Evolutionary conservation across 1,140 invertebrate species (phyloP), one percentile per base, ranked within the genome.

Genomic region (Nasonia longicornis): DNA sequence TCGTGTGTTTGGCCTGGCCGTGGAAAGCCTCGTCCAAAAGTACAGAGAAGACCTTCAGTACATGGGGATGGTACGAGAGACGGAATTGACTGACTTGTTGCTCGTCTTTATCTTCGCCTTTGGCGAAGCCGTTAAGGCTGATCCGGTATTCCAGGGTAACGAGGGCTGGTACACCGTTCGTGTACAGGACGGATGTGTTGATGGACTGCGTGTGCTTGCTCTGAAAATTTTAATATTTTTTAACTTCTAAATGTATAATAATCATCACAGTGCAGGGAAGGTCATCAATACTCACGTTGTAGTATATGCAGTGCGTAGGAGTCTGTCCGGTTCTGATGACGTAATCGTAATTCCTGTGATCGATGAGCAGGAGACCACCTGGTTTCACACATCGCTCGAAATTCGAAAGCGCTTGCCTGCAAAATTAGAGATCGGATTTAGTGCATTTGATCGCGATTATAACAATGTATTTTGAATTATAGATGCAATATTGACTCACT

Each of bases 341-440:
- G 67, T 94, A 92, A 86, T 97, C 96, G 83, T 97, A 97, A 89
- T 97, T 97, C 85, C 96, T 93, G 86, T 97, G 96, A 89, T 97
- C 96, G 77, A 97, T 97, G 26, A 97, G 87, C 26, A 97, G 88
- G 31, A 96, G 91, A 0, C 96, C 96, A n/a, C 96, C 96, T 0
- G 95, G 95, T 89, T 95, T 96, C 0, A 97, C 91, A 85, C 96
- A 95, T 82, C 93, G 92, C 79, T 95, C 93, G 86, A 97, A 97
- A 88, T 97, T 96, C 10, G 86, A 87, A 35, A 97, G 90, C 1
- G 96, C 94, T 87, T 91, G 86, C 77, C 93, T 93, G 81, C 87
- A 81, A 84, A 81, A 81, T 80, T 8, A 42, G 7, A 42, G 8
- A 42, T 42, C 38, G 38, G 6, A 8, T 8, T 10, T 42, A 42